phyloP scores from a whole-genome alignment of 2,797 vertebrate genomes.

The Enteromius thamalakanensis region DNA sequence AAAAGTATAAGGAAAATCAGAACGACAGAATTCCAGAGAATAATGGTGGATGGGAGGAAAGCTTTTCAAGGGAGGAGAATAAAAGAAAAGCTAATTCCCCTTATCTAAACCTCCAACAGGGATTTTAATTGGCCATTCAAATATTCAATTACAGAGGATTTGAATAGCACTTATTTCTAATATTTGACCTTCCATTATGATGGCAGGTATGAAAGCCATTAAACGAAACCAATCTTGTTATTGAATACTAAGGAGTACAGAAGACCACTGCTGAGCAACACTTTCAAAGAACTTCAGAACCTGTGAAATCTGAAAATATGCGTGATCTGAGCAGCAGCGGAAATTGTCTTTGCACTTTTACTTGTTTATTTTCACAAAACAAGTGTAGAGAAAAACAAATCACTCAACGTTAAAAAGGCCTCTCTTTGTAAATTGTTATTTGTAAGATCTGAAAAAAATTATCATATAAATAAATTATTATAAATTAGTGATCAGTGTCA shows the following conservation, averaged over 20 bases:
- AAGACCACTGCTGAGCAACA: slow-evolving; percentile 38
- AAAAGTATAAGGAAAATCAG: background rate
- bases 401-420: background rate
- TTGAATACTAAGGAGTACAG: slow-evolving; percentile 57
- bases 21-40: slow-evolving; percentile 45
- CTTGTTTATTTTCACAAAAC: background rate
- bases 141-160: slow-evolving; percentile 73
- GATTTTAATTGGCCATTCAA: slow-evolving; percentile 77
- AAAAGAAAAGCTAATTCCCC: slow-evolving; percentile 68
- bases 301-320: background rate
- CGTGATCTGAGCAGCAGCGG: too few species aligned
- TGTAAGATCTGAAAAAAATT: background rate
- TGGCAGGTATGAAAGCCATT: slow-evolving; percentile 62
- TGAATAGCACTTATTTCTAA: slow-evolving; percentile 73
- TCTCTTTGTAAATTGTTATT: background rate
- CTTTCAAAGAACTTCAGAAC: slow-evolving; percentile 53
- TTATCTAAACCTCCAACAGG: slow-evolving; percentile 70
- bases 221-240: slow-evolving; percentile 66
- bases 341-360: background rate
- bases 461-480: background rate
- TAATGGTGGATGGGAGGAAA: slow-evolving; percentile 63
- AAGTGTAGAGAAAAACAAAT: background rate
- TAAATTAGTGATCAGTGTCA: background rate
- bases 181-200: slow-evolving; percentile 72
- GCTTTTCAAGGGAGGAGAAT: slow-evolving; percentile 71